phyloP scores from a whole-genome alignment of 1,140 invertebrate genomes.

The Drosophila saltans region DNA sequence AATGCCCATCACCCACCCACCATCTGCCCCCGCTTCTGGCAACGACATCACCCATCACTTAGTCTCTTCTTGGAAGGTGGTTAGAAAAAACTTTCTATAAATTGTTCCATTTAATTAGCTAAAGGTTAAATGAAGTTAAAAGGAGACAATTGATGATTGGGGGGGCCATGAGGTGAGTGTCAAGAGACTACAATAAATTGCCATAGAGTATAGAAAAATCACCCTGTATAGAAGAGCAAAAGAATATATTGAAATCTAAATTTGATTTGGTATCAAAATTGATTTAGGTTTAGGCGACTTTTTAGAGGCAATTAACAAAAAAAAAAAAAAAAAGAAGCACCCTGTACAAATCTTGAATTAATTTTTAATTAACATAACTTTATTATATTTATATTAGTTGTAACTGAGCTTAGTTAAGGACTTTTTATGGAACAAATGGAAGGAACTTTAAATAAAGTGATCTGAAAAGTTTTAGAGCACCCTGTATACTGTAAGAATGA shows the following conservation, averaged over 20 bases:
- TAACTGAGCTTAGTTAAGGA: too few species aligned
- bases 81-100: slow-evolving; percentile 35
- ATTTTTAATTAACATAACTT: too few species aligned
- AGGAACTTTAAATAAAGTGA: too few species aligned
- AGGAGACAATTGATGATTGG: slow-evolving; percentile 44
- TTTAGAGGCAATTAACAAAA: too few species aligned
- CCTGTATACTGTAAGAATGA: too few species aligned
- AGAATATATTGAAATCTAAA: slow-evolving; percentile 1
- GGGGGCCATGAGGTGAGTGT: slow-evolving; percentile 7
- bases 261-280: not conserved
- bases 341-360: too few species aligned
- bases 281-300: not conserved
- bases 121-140: slow-evolving; percentile 41
- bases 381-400: too few species aligned
- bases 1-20: slow-evolving; percentile 25
- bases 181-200: not conserved
- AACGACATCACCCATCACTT: not conserved
- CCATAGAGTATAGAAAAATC: not conserved
- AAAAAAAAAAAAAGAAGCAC: too few species aligned
- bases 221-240: not conserved
- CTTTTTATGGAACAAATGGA: too few species aligned
- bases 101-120: slow-evolving; percentile 73
- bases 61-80: slow-evolving; percentile 38
- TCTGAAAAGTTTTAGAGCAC: too few species aligned
- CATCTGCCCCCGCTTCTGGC: not conserved